Evolutionary conservation across 2,113 vertebrate species (phyloP), one percentile per base, ranked within the genome.

Genomic region (Laticauda laticaudata): DNA sequence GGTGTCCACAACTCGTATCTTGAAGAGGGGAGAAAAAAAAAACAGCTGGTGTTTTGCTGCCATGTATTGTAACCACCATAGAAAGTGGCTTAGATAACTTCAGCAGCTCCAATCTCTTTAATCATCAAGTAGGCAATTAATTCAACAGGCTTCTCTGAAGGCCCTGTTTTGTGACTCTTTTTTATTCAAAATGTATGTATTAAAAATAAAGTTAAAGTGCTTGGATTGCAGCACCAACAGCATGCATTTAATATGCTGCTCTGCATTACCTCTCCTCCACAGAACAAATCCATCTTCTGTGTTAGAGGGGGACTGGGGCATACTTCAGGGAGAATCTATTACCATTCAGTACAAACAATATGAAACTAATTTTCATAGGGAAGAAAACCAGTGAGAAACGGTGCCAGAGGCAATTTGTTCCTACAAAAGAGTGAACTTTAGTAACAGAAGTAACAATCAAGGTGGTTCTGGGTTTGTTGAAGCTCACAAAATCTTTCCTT

Each of bases 291-390:
- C 55, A 39, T n/a, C 54, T 55, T 45, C 89, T 91, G 90, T 91
- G 89, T 69, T 45, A 23, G 90, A 34, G 15, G 4, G 59, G 81
- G 26, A 39, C 29, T 34, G 39, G 43, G 89, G 53, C 10, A 88
- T 24, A 53, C 39, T 81, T 75, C 18, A 81, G 34, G 53, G 90
- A 56, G 21, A 91, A 69, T 91, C 51, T 59, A 90, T 87, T 87
- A 87, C 34, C 56, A 23, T 51, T 56, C 89, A 45, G 24, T 45
- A 51, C 89, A 45, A 55, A 87, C 57, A 55, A 56, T n/a, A 86
- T n/a, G n/a, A 64, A 93, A 55, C 24, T 93, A 87, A 91, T 93
- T 87, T 87, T 91, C 34, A 69, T 53, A 24, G 34, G 57, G 89
- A 64, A 90, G 89, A 64, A 64, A 87, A 54, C 18, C n/a, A 87